A percentile compares a stretch with the other conserved stretches of the same genome.
Evolutionary conservation across 2,113 vertebrate species (phyloP).

Genomic region (Lasiurus borealis): DNA sequence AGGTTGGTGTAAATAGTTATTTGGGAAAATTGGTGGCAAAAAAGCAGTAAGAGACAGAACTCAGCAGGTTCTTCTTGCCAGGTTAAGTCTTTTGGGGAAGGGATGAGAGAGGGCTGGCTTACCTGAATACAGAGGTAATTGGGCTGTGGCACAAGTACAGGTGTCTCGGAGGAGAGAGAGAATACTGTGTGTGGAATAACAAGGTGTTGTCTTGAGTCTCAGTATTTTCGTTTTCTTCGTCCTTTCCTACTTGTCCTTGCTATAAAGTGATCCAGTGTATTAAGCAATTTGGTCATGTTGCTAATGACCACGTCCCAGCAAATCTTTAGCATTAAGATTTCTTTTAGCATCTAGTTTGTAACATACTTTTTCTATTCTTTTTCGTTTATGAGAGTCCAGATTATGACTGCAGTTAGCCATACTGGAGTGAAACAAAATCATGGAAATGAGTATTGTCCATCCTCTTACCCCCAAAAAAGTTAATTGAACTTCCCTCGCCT

Average conservation of each 20-base stretch:
- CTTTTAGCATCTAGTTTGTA: constrained; percentile 16
- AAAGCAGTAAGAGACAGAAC: constrained; percentile 10
- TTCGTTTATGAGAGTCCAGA: neutral
- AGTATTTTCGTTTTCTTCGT: neutral
- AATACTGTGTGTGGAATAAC: neutral
- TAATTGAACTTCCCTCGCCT: neutral
- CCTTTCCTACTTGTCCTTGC: neutral
- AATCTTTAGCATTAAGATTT: neutral
- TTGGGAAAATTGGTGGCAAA: constrained; percentile 24
- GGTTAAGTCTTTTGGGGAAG: neutral
- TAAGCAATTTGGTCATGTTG: neutral
- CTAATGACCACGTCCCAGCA: neutral
- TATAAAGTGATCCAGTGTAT: neutral
- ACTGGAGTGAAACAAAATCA: neutral
- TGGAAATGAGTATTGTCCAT: neutral
- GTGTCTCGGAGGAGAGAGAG: neutral
- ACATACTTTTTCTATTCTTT: neutral
- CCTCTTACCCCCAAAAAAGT: neutral
- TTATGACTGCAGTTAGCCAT: neutral
- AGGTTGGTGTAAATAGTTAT: constrained; percentile 24
- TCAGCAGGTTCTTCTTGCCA: constrained; percentile 19
- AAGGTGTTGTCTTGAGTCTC: neutral
- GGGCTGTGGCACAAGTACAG: neutral
- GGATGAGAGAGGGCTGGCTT: neutral
- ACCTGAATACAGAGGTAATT: neutral